Evolutionary conservation across 2,113 vertebrate species (phyloP).

Genomic region (Triplophysa tibetana): DNA sequence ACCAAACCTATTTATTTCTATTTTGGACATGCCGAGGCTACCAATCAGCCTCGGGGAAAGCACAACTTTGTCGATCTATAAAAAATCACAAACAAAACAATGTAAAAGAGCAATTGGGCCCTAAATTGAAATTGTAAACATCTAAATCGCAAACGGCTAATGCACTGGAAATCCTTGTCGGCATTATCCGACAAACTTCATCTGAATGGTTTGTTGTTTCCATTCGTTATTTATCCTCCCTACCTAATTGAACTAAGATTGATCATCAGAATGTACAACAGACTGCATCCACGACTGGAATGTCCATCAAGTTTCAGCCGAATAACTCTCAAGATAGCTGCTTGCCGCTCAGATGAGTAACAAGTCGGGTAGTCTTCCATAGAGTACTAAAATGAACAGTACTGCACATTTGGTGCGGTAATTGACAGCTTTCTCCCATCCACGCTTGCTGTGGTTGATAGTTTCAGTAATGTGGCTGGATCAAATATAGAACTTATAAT

Average conservation of each 20-base stretch:
- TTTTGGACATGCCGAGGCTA: constrained; percentile 39
- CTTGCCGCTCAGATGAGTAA: constrained; percentile 23
- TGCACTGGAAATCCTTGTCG: not conserved
- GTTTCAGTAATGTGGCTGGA: not conserved
- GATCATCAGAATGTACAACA: constrained; percentile 18
- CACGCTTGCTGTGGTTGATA: not conserved
- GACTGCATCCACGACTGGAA: constrained; percentile 17
- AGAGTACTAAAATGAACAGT: constrained; percentile 12
- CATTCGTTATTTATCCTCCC: not conserved
- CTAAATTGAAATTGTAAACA: not conserved
- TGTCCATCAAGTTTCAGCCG: constrained; percentile 31
- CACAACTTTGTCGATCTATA: constrained; percentile 22
- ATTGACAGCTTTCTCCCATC: constrained; percentile 24
- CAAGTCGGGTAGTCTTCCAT: not conserved
- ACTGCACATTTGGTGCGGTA: constrained; percentile 20
- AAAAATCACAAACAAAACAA: constrained; percentile 13
- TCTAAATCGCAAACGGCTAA: not conserved
- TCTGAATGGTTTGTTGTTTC: not conserved
- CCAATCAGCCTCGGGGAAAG: constrained; percentile 30
- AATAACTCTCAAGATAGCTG: constrained; percentile 18
- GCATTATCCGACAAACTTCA: not conserved
- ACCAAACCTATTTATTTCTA: constrained; percentile 46
- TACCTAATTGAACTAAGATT: not conserved
- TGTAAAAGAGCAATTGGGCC: not conserved
- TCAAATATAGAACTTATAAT: not conserved